Evolutionary conservation across 2,888 invertebrate genomes (phyloP).

Genomic region (Nomada ferruginata): DNA sequence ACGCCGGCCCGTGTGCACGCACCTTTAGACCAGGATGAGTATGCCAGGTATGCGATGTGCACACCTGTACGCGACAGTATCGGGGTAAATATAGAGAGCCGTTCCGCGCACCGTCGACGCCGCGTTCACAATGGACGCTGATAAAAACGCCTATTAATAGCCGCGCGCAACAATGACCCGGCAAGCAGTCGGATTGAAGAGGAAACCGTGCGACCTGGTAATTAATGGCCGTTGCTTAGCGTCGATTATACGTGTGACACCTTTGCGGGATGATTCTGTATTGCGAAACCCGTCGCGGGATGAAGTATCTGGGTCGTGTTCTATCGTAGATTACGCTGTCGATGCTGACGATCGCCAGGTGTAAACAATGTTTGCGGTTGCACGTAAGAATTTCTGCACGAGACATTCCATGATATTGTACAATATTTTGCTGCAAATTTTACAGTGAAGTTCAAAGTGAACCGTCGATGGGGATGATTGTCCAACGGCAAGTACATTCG

Average conservation of each 20-base stretch:
- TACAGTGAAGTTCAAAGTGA: too few species aligned
- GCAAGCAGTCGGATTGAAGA: conserved; percentile 9
- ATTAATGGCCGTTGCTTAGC: conserved; percentile 35
- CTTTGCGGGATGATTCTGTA: background rate
- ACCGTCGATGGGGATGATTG: too few species aligned
- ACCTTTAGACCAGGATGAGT: conserved; percentile 22
- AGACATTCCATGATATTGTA: too few species aligned
- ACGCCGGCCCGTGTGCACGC: conserved; percentile 38
- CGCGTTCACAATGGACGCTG: conserved; percentile 51
- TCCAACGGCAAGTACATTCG: too few species aligned
- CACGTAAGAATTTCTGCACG: too few species aligned
- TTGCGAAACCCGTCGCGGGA: background rate
- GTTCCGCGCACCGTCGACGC: conserved; percentile 57
- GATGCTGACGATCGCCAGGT: too few species aligned
- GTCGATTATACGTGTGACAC: conserved; percentile 26
- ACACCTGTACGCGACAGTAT: conserved; percentile 42
- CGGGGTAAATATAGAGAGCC: conserved; percentile 57
- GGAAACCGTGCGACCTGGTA: conserved; percentile 14
- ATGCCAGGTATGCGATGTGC: conserved; percentile 43
- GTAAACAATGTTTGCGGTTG: too few species aligned
- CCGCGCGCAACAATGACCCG: conserved; percentile 17
- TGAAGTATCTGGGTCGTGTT: conserved; percentile 3
- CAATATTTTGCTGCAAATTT: too few species aligned
- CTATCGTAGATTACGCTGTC: background rate
- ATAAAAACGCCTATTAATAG: conserved; percentile 67